These are phyloP conservation scores for Chrysina gloriosa DNA, from an alignment of 2,888 invertebrate genomes.

Conservation along the genomic window DNA sequence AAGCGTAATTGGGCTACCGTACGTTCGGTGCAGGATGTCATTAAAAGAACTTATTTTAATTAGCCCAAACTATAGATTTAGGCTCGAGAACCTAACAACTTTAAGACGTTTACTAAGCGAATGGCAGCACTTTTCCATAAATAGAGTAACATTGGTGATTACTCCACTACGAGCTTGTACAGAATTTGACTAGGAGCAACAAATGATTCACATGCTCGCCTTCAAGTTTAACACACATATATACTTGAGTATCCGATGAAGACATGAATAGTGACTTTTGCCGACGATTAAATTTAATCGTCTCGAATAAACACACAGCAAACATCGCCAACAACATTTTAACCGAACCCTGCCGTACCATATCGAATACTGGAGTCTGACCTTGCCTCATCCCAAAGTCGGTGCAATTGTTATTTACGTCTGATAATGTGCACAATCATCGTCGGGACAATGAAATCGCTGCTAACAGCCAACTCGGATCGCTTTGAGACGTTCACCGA, in stretches of 20 bases:
- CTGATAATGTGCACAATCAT: conserved; percentile 63
- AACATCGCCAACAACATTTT: conserved; percentile 14
- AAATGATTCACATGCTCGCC: too few species aligned
- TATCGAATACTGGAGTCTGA: conserved; percentile 60
- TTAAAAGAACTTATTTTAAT: too few species aligned
- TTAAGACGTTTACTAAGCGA: too few species aligned
- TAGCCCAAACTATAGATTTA: too few species aligned
- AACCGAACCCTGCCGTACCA: conserved; percentile 50
- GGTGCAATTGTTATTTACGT: conserved; percentile 64
- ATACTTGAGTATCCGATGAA: background rate
- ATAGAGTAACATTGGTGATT: too few species aligned
- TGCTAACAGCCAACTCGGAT: conserved; percentile 55
- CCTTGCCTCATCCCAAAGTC: conserved; percentile 60
- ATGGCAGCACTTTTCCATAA: too few species aligned
- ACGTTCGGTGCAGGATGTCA: too few species aligned
- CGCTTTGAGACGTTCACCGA: conserved; percentile 53
- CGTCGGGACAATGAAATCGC: conserved; percentile 61
- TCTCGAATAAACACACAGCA: conserved; percentile 23
- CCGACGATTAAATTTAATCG: conserved; percentile 29
- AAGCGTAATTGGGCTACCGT: too few species aligned
- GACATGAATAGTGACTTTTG: conserved; percentile 7
- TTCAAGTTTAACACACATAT: background rate
- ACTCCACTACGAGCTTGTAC: too few species aligned
- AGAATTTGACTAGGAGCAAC: too few species aligned
- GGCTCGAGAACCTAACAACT: too few species aligned